Evolutionary conservation across 1,140 invertebrate species (phyloP), one percentile per base, ranked within the genome.

Genomic region (Augochlora pura): DNA sequence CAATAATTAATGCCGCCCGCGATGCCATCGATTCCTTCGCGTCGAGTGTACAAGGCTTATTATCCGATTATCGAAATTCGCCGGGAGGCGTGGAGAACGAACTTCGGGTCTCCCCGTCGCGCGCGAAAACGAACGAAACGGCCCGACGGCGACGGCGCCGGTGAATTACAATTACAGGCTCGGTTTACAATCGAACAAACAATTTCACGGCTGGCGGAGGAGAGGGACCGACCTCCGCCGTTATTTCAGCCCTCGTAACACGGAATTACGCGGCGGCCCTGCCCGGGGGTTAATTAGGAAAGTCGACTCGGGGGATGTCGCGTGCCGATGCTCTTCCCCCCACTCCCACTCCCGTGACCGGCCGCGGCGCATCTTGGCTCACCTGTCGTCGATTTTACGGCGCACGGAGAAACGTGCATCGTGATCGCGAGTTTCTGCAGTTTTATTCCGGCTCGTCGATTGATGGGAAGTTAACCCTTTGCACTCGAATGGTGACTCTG

Each of bases 221-320:
- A 32, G 32, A 32, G 4, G 4, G 32, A 32, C 32, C 16, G 16
- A 39, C 39, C 38, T 54, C 77, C 27, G 16, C 75, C 54, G 32
- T 66, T n/a, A n/a, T n/a, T n/a, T 71, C 14, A 46, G 14, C 60
- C 60, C n/a, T 46, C 67, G 66, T 46, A 42, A 39, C 16, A 57
- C 16, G 63, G 63, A 70, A 77, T 63, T 77, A 52, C 18, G 42
- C 52, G 32, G 32, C 32, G 32, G 62, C 39, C 42, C 10, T n/a
- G n/a, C n/a, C n/a, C n/a, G n/a, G n/a, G n/a, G 38, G 75, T 71
- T 77, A 71, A 77, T 77, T 77, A 71, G 70, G 42, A 70, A 77
- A 77, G 67, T 63, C 59, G 70, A 71, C 71, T 77, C 52, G 38
- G 2, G 21, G n/a, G 27, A 10, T 52, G 59, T 77, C 75, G 67